Conservation (phyloP, 2,113 vertebrate species). For the Barbus barbus region DNA sequence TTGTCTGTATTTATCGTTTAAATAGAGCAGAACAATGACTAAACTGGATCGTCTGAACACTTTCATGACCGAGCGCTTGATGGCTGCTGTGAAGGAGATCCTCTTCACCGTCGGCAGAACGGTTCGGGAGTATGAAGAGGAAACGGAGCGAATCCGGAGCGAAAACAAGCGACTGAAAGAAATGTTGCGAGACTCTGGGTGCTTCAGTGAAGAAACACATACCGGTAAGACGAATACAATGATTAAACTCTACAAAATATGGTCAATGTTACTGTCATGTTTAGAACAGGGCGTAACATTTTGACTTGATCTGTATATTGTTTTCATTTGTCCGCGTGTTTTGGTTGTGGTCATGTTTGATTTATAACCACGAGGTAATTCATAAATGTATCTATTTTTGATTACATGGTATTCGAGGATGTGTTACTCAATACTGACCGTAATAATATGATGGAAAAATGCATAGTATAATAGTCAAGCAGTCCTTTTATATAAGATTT, state of each 20-base stretch:
- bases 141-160: slow-evolving; percentile 66
- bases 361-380: neutral
- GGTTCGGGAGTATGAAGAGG: slow-evolving; percentile 76
- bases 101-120: slow-evolving; percentile 74
- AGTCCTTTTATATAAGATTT: neutral
- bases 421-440: neutral
- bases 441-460: no score
- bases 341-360: neutral
- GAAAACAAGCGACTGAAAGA: slow-evolving; percentile 75
- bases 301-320: neutral
- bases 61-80: slow-evolving; percentile 74
- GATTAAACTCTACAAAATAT: neutral
- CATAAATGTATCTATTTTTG: neutral
- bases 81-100: slow-evolving; percentile 74
- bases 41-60: slow-evolving; percentile 70
- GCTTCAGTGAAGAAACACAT: slow-evolving; percentile 47
- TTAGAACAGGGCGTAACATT: neutral
- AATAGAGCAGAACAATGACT: slow-evolving; percentile 62
- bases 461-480: neutral
- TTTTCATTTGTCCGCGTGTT: neutral
- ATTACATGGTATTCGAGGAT: neutral
- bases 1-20: neutral
- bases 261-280: neutral
- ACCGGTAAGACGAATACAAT: slow-evolving; percentile 47
- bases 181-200: slow-evolving; percentile 73